A percentile compares a stretch with the other conserved stretches of the same genome.
Evolutionary conservation across 2,113 vertebrate species (phyloP).

Genomic region (Nesogale talazaci): DNA sequence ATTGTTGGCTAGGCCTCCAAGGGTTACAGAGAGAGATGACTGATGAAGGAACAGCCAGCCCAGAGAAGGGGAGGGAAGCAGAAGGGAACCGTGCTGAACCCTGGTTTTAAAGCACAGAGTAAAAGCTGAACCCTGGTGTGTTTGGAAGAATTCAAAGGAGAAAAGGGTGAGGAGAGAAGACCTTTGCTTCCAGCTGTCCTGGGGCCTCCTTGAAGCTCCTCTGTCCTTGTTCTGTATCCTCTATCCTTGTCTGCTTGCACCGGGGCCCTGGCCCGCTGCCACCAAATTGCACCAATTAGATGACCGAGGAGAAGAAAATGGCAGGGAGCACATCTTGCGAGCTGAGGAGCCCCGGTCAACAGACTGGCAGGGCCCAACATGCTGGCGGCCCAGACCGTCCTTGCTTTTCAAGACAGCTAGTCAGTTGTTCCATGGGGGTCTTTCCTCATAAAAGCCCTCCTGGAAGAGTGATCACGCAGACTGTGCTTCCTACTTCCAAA

Average conservation of each 20-base stretch:
- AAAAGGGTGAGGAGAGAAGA: not conserved
- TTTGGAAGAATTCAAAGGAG: conserved; percentile 1
- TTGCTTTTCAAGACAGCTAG: not conserved
- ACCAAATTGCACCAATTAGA: not conserved
- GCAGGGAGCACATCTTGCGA: not conserved
- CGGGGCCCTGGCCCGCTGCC: not conserved
- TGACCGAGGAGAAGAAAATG: not conserved
- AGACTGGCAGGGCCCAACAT: not conserved
- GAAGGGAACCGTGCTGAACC: not conserved
- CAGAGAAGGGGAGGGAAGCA: not conserved
- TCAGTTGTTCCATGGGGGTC: not conserved
- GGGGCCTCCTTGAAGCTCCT: fast-evolving
- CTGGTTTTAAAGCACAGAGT: conserved; percentile 14
- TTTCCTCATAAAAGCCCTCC: too few species aligned
- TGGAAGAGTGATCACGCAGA: too few species aligned
- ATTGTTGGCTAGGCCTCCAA: conserved; percentile 3
- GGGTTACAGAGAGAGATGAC: conserved; percentile 9
- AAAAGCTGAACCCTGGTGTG: not conserved
- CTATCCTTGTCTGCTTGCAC: not conserved
- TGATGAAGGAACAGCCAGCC: not conserved
- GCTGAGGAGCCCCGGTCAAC: not conserved
- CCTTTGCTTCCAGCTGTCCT: not conserved
- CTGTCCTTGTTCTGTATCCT: fast-evolving
- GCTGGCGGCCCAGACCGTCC: not conserved
- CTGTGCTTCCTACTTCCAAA: too few species aligned